These are phyloP conservation scores for Yponomeuta plumbellus DNA, from an alignment of 2,888 invertebrate species.

Conservation along the genomic window DNA sequence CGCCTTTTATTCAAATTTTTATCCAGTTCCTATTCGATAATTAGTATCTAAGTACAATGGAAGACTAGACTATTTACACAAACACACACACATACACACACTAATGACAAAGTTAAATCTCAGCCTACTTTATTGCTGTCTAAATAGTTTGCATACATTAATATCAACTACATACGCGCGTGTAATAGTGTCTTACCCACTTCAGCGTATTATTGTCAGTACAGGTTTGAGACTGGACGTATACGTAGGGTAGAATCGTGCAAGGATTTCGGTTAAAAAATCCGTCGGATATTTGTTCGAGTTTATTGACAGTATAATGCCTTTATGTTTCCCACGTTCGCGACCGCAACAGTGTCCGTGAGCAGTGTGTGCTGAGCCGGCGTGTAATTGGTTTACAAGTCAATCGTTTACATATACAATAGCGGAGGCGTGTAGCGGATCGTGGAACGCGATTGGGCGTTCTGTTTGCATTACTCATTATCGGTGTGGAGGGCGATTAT, in stretches of 20 bases:
- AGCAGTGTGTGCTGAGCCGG: not conserved
- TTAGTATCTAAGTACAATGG: no score
- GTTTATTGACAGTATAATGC: not conserved
- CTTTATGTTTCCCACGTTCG: not conserved
- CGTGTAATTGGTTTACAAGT: conserved; percentile 1
- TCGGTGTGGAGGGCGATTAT: conserved; percentile 54
- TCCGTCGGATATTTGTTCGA: not conserved
- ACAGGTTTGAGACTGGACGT: not conserved
- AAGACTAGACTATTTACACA: no score
- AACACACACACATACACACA: no score
- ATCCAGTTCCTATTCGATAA: not conserved
- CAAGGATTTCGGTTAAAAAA: not conserved
- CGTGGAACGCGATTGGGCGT: conserved; percentile 41
- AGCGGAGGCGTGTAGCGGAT: conserved; percentile 39
- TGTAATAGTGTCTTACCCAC: not conserved
- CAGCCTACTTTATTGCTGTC: not conserved
- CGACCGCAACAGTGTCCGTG: not conserved
- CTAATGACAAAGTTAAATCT: no score
- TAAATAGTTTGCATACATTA: not conserved
- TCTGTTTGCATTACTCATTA: conserved; percentile 64
- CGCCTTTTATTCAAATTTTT: not conserved
- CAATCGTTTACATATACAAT: not conserved
- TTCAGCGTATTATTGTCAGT: not conserved
- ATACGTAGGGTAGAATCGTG: not conserved
- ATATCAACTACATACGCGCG: not conserved